Evolutionary conservation across 2,888 invertebrate genomes (phyloP).

Genomic region (Lathronympha strigana): DNA sequence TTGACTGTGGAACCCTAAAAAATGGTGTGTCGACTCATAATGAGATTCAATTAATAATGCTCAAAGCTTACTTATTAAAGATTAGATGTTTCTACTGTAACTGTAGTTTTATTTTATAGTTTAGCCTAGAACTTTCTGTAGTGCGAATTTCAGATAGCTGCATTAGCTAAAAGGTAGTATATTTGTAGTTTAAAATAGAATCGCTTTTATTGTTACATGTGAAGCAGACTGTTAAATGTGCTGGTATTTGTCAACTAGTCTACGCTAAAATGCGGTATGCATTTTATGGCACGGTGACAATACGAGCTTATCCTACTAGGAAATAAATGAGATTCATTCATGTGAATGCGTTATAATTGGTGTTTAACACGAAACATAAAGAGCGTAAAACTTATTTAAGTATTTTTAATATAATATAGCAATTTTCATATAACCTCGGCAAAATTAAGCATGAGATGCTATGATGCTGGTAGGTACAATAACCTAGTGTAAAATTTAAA

Average conservation of each 20-base stretch:
- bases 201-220: constrained; percentile 59
- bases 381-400: no score
- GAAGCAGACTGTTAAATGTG: constrained; percentile 80
- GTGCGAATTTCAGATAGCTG: constrained; percentile 11
- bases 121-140: background rate
- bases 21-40: no score
- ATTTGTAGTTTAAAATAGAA: constrained; percentile 51
- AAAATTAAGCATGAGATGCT: no score
- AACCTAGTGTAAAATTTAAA: no score
- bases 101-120: background rate
- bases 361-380: background rate
- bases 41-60: no score
- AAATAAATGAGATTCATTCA: background rate
- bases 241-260: constrained; percentile 66
- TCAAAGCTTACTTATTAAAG: no score
- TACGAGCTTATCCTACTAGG: background rate
- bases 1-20: no score
- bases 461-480: no score
- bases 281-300: constrained; percentile 9
- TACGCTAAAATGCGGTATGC: constrained; percentile 48
- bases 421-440: no score
- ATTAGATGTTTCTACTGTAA: no score
- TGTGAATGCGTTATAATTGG: background rate
- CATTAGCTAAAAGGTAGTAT: constrained; percentile 18
- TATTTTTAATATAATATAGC: no score